phyloP scores from a whole-genome alignment of 1,140 invertebrate genomes.

The Muscidifurax raptorellus region DNA sequence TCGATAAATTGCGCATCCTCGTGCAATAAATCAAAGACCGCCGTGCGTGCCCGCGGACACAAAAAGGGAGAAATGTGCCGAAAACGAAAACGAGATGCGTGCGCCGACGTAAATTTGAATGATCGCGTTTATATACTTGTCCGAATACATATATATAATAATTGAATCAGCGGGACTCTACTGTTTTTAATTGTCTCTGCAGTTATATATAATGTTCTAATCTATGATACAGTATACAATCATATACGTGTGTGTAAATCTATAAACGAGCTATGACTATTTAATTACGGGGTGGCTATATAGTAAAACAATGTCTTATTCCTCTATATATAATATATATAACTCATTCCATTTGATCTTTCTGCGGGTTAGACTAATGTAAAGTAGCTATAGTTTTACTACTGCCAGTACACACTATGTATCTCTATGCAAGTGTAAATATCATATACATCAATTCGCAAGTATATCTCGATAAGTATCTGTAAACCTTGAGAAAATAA shows the following conservation, averaged over 20 bases:
- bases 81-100: conserved; percentile 19
- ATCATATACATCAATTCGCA: not conserved
- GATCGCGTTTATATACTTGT: conserved; percentile 4
- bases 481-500: not conserved
- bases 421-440: not conserved
- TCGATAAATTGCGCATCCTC: conserved; percentile 27
- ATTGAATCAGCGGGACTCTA: no score
- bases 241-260: no score
- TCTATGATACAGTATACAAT: no score
- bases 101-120: conserved; percentile 31
- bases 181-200: not conserved
- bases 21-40: conserved; percentile 3
- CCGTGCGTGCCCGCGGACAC: not conserved
- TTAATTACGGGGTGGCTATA: no score
- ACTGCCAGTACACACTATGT: not conserved
- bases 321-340: conserved; percentile 6
- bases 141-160: no score
- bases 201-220: not conserved
- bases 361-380: no score
- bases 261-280: no score
- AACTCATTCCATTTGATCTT: not conserved
- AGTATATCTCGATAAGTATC: no score
- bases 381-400: no score
- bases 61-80: not conserved
- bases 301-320: no score